A percentile compares a stretch with the other conserved stretches of the same genome.
Evolutionary conservation across 2,113 vertebrate genomes (phyloP).

Genomic region (Embiotoca jacksoni): DNA sequence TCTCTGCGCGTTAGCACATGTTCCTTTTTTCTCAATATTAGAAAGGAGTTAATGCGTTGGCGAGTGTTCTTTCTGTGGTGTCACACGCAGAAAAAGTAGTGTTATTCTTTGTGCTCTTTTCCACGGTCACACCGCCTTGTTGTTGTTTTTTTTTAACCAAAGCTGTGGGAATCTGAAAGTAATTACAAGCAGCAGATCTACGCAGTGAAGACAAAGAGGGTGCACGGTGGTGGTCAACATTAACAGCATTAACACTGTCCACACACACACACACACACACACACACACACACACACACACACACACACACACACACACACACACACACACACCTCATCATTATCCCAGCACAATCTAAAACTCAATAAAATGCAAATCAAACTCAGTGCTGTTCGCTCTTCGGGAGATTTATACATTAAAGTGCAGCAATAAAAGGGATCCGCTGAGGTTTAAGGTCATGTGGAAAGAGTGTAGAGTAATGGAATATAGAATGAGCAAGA

Average conservation of each 20-base stretch:
- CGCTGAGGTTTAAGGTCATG: slow-evolving; percentile 65
- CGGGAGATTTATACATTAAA: slow-evolving; percentile 74
- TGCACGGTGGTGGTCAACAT: slow-evolving; percentile 53
- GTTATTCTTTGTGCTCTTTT: slow-evolving; percentile 24
- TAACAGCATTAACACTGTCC: slow-evolving; percentile 60
- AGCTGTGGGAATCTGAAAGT: slow-evolving; percentile 45
- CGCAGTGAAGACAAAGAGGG: slow-evolving; percentile 32
- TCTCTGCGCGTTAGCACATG: background rate
- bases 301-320: slow-evolving; percentile 13
- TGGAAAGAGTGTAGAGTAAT: slow-evolving; percentile 67
- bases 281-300: slow-evolving; percentile 21
- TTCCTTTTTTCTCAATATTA: background rate
- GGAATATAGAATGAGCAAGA: slow-evolving; percentile 68
- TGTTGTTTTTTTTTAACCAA: slow-evolving; percentile 28
- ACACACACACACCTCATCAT: slow-evolving; percentile 55
- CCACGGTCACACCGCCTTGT: slow-evolving; percentile 50
- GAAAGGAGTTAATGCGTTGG: background rate
- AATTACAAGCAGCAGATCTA: slow-evolving; percentile 50
- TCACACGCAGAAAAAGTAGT: background rate
- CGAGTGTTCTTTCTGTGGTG: background rate
- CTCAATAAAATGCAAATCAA: slow-evolving; percentile 76
- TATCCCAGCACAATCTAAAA: slow-evolving; percentile 56
- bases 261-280: slow-evolving; percentile 2
- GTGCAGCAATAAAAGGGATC: slow-evolving; percentile 63
- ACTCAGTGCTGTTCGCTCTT: slow-evolving; percentile 54